These are phyloP conservation scores for Prunella strophiata DNA, from an alignment of 2,797 vertebrate species.

Conservation along the genomic window DNA sequence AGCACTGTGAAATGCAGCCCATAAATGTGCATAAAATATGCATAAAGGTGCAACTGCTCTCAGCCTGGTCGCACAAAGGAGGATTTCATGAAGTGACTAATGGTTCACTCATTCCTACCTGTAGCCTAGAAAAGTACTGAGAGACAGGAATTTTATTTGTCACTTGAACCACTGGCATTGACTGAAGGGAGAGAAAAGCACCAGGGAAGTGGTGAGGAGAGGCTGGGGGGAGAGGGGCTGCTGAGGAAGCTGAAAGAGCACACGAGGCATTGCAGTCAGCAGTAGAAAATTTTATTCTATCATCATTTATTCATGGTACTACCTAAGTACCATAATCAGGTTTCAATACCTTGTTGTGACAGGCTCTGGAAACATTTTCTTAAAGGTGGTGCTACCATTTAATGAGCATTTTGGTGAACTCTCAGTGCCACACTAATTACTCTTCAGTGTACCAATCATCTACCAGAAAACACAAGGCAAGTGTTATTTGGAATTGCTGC, in stretches of 20 bases:
- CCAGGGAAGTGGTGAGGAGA: background rate
- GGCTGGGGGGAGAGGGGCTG: background rate
- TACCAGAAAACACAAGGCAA: background rate
- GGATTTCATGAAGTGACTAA: conserved; percentile 73
- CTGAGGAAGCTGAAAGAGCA: background rate
- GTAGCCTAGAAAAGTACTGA: conserved; percentile 61
- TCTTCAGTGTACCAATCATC: background rate
- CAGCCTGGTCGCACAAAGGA: conserved; percentile 68
- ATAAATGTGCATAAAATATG: conserved; percentile 74
- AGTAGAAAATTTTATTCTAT: background rate
- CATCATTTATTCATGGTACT: conserved; percentile 37
- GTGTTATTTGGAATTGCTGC: background rate
- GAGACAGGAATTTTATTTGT: conserved; percentile 68
- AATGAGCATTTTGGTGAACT: background rate
- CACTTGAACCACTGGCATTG: conserved; percentile 49
- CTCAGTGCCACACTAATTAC: background rate
- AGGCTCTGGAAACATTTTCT: background rate
- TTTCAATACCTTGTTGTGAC: conserved; percentile 4
- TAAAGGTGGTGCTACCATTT: background rate
- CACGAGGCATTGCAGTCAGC: background rate
- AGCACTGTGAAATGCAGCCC: conserved; percentile 56
- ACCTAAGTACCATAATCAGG: background rate
- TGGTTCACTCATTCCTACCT: conserved; percentile 70
- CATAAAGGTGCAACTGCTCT: conserved; percentile 74
- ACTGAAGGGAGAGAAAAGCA: conserved; percentile 43